Conservation (phyloP, 2,797 vertebrate species). For the Neosilurus mollespiculum region DNA sequence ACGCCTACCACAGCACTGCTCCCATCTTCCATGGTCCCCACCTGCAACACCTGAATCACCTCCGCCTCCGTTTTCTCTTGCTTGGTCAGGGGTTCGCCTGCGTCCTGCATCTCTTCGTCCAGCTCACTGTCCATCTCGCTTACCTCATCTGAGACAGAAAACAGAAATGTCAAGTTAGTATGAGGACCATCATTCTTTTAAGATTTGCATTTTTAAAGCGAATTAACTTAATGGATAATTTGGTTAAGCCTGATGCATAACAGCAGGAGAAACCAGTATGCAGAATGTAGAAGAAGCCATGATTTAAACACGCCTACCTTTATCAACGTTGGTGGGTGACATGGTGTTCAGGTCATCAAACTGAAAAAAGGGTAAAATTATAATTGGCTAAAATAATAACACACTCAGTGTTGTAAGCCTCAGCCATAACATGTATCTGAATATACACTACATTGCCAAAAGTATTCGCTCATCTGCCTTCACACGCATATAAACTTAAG, state of each 20-base stretch:
- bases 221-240: neutral
- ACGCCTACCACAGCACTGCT: conserved; percentile 78
- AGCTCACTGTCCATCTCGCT: conserved; percentile 81
- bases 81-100: conserved; percentile 87
- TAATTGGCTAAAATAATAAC: neutral
- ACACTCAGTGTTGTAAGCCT: no score
- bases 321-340: conserved; percentile 86
- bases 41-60: conserved; percentile 87
- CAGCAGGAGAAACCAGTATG: neutral
- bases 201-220: neutral
- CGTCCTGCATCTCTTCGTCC: conserved; percentile 71
- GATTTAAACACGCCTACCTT: conserved; percentile 77
- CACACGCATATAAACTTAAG: no score
- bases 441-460: no score
- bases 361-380: conserved; percentile 69
- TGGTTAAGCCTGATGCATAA: neutral
- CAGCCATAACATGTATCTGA: no score
- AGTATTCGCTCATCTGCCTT: no score
- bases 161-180: neutral
- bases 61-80: conserved; percentile 86
- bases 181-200: neutral
- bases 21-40: conserved; percentile 76
- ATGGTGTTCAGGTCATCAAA: conserved; percentile 88
- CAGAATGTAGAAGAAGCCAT: neutral
- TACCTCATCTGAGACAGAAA: conserved; percentile 76